Base-by-base conservation (phyloP, 2,797 vertebrate genomes). In the Benthosema pterotum region DNA sequence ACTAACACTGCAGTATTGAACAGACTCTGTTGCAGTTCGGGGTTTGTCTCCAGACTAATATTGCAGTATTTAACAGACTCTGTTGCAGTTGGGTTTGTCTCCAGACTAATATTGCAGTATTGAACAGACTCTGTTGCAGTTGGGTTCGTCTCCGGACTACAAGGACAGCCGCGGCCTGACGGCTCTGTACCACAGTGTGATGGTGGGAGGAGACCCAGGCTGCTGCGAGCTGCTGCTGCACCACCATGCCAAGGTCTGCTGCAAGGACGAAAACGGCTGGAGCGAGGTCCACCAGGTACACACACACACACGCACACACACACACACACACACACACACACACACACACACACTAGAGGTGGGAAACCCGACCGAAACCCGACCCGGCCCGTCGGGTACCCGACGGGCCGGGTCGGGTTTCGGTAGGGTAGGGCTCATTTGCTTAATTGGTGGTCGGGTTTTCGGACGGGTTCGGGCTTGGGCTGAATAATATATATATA, bases 231-330 rank as follows among this genome's bases (percentile, higher is more conserved):
- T 98, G 1, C 80, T 99, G 3, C 93, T 99, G 0, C 94, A 93
- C 0, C 94, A 97, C 48, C 94, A 94, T 0, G 95, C 96, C 3
- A 67, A 88, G 0, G 92, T 98, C 67, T 91, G 95, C 75, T 97
- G 95, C 87, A 92, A 87, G 77, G 97, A 99, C 1, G 96, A 99
- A 84, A 98, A 99, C 0, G 97, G 97, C 78, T 99, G 97, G 97
- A 95, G 97, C 0, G 97, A 99, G 75, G 93, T 97, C 28, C 97
- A 99, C 85, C 97, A 99, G 96, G 96, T 98, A 69, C 14, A 54
- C 38, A 9, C 28, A 9, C 25, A 19, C 32, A 17, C 17, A 17
- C 11, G 12, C 47, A 57, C 57, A 7, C 11, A 8, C 54, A 57
- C 49, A 13, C 17, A 46, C 14, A 47, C 67, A 49, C 46, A 51